Evolutionary conservation across 2,888 invertebrate species (phyloP).

Genomic region (Coronaproctus castanopsis): DNA sequence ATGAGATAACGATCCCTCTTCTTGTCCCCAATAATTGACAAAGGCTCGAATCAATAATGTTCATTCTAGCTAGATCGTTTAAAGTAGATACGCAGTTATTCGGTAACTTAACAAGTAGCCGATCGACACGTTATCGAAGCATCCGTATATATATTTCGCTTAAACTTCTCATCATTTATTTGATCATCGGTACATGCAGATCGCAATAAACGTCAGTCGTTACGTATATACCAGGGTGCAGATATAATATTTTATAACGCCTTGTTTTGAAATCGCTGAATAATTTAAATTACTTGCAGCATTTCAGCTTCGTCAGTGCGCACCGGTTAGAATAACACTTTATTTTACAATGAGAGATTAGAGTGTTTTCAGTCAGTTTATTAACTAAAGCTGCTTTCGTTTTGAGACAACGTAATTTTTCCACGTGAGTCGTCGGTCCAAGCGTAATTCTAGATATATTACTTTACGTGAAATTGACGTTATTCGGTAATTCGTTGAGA

Average conservation of each 20-base stretch:
- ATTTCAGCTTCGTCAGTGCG: background rate
- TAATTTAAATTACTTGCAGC: background rate
- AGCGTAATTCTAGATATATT: background rate
- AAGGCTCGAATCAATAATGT: too few relatives aligned
- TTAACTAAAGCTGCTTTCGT: background rate
- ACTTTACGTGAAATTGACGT: background rate
- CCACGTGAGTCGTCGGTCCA: background rate
- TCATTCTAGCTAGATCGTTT: too few relatives aligned
- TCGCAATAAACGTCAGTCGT: too few relatives aligned
- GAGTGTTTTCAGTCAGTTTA: background rate
- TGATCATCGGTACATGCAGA: too few relatives aligned
- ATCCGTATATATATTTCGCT: too few relatives aligned
- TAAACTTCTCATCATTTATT: too few relatives aligned
- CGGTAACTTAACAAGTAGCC: too few relatives aligned
- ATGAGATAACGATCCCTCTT: too few relatives aligned
- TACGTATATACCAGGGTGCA: background rate
- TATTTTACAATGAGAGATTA: background rate
- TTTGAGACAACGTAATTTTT: background rate
- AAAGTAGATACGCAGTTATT: too few relatives aligned
- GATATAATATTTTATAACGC: background rate
- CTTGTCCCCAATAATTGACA: too few relatives aligned
- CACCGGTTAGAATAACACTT: background rate
- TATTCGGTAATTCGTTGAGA: background rate
- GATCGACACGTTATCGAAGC: too few relatives aligned
- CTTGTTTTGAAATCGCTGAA: background rate